Evolutionary conservation across 2,113 vertebrate species (phyloP).

Genomic region (Mugil cephalus): DNA sequence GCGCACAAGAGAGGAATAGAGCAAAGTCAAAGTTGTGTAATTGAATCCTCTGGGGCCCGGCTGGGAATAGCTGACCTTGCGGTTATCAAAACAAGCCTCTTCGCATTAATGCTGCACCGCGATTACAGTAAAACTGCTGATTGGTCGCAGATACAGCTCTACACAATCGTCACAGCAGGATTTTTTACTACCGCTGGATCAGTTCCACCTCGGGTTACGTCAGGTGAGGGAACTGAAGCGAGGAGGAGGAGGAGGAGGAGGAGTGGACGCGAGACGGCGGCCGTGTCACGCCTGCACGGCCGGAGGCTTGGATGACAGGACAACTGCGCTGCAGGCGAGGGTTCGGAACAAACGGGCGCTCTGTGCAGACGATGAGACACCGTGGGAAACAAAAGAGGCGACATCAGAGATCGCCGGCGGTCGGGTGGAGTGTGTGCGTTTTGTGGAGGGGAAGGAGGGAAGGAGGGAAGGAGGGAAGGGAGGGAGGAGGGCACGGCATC

Average conservation of each 20-base stretch:
- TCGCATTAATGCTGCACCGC: constrained; percentile 55
- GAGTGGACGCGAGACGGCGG: constrained; percentile 6
- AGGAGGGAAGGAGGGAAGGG: not conserved
- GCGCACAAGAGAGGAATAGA: constrained; percentile 56
- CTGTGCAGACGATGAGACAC: constrained; percentile 60
- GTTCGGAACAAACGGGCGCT: constrained; percentile 47
- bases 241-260: not conserved
- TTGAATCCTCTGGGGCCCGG: constrained; percentile 74
- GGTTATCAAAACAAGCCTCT: constrained; percentile 79
- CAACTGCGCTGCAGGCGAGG: constrained; percentile 45
- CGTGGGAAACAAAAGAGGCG: constrained; percentile 67
- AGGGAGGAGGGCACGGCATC: constrained; percentile 28
- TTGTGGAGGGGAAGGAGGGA: too few relatives aligned
- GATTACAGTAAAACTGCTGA: constrained; percentile 68
- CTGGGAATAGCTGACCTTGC: constrained; percentile 81
- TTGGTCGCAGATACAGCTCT: constrained; percentile 63
- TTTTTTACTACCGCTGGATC: constrained; percentile 33
- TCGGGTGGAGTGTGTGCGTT: constrained; percentile 12
- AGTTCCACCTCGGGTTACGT: constrained; percentile 7
- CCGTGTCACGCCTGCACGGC: constrained; percentile 47
- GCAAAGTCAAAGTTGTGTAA: constrained; percentile 82
- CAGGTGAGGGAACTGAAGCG: constrained; percentile 15
- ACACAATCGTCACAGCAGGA: constrained; percentile 28
- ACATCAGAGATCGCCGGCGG: constrained; percentile 55
- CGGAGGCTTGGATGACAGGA: constrained; percentile 51